These are phyloP conservation scores for Micrastur ruficollis DNA, from an alignment of 2,797 vertebrate species.

Conservation along the genomic window DNA sequence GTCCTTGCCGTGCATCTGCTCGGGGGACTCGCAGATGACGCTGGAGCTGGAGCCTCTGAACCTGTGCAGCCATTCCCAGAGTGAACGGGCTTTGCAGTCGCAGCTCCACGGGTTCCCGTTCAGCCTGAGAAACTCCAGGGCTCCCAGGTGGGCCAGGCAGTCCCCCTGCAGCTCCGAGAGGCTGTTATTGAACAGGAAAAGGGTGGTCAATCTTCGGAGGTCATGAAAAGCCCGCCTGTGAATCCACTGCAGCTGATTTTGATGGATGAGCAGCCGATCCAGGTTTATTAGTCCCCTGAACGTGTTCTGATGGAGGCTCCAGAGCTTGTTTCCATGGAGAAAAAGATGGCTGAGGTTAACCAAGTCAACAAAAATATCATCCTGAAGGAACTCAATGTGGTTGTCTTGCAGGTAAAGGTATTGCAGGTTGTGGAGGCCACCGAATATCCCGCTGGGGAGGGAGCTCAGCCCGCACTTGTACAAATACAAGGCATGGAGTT, in stretches of 20 bases:
- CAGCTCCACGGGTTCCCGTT: conserved; percentile 97
- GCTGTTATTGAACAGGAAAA: conserved; percentile 97
- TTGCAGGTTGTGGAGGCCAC: conserved; percentile 93
- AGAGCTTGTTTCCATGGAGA: conserved; percentile 94
- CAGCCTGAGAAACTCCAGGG: conserved; percentile 94
- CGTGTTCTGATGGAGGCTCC: conserved; percentile 93
- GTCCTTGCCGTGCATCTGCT: conserved; percentile 83
- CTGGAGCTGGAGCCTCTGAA: conserved; percentile 93
- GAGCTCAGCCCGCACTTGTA: conserved; percentile 92
- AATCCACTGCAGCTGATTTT: conserved; percentile 95
- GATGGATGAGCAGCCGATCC: conserved; percentile 93
- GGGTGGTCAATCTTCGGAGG: conserved; percentile 90
- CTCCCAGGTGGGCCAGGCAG: conserved; percentile 86
- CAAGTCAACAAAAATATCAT: conserved; percentile 93
- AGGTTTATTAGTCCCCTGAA: conserved; percentile 92
- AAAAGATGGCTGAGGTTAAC: conserved; percentile 98
- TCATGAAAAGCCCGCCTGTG: conserved; percentile 92
- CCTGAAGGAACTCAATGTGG: conserved; percentile 93
- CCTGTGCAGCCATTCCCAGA: conserved; percentile 95
- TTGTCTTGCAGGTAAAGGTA: conserved; percentile 99
- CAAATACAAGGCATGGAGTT: conserved; percentile 92
- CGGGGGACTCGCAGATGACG: conserved; percentile 84
- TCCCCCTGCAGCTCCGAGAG: conserved; percentile 90
- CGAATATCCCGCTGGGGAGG: conserved; percentile 90
- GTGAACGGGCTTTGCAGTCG: conserved; percentile 88